Evolutionary conservation across 2,888 invertebrate genomes (phyloP), one percentile per base, ranked within the genome.

Genomic region (Phoenoteleia sp.): DNA sequence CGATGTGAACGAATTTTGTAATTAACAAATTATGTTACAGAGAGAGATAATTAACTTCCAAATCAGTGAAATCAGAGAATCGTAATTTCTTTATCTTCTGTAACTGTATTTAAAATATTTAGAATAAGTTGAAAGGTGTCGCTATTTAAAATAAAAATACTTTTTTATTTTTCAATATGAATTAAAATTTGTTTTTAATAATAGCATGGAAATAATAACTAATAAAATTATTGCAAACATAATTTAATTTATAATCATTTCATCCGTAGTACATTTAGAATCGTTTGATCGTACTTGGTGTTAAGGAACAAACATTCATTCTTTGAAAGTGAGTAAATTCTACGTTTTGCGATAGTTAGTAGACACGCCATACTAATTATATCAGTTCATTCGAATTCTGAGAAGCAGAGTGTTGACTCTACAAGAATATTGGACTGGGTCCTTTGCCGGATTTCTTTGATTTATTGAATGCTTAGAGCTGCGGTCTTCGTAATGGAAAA

Each of bases 321-420:
- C 88, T 85, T 76, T 87, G 56, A 79, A 84, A 79, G 49, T 56
- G 67, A 82, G 45, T 62, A 64, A 58, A 39, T 66, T 47, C 45
- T 47, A 25, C 56, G 66, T 62, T 85, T 81, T 81, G 87, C 56
- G 45, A 85, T 74, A 80, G 86, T 84, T 83, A 85, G 86, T 84
- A 87, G 89, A 91, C 91, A 91, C 91, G 91, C 90, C 86, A 89
- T 89, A 91, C 93, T 93, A 93, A 92, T 93, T 92, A 92, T 91
- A 92, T 91, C 91, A 88, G 85, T 88, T 87, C 90, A 86, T 88
- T 79, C 56, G 69, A 52, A 47, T 93, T 93, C 93, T 89, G 82
- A 89, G 93, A 93, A 93, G 86, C 81, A 87, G 87, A 90, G 91
- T 90, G 89, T 88, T 81, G 87, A 82, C 76, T 84, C 76, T 58